Evolutionary conservation across 2,113 vertebrate species (phyloP).

Genomic region (Caracal caracal): DNA sequence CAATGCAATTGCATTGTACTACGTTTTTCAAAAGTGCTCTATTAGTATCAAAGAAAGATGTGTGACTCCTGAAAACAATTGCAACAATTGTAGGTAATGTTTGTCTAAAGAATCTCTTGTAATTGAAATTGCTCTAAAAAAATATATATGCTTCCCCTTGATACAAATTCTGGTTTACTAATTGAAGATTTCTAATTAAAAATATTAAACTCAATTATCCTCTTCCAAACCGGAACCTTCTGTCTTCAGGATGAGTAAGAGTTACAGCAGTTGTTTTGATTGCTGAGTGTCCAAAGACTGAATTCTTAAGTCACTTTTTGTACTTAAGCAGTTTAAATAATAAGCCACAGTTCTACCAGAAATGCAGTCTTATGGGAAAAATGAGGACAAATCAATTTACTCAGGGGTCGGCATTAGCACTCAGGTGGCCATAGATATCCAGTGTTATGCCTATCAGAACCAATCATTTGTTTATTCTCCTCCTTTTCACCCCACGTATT

Average conservation of each 20-base stretch:
- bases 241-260: slow-evolving; percentile 62
- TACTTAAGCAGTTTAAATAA: neutral
- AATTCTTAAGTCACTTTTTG: slow-evolving; percentile 31
- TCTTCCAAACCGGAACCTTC: slow-evolving; percentile 48
- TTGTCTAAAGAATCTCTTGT: neutral
- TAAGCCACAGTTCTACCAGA: neutral
- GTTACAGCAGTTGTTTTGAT: slow-evolving; percentile 58
- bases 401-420: neutral
- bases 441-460: neutral
- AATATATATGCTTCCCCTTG: neutral
- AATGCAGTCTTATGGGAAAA: neutral
- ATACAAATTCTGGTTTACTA: neutral
- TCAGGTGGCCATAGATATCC: neutral
- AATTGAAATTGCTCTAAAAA: neutral
- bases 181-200: slow-evolving; percentile 18
- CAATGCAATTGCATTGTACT: neutral
- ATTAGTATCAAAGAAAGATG: neutral
- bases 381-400: neutral
- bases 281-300: neutral
- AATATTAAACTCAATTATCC: neutral
- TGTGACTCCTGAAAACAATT: neutral
- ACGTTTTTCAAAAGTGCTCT: neutral
- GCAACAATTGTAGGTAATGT: neutral
- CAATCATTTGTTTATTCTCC: neutral
- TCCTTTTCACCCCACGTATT: neutral